Evolutionary conservation across 2,113 vertebrate genomes (phyloP), one percentile per base, ranked within the genome.

Genomic region (Platichthys flesus): DNA sequence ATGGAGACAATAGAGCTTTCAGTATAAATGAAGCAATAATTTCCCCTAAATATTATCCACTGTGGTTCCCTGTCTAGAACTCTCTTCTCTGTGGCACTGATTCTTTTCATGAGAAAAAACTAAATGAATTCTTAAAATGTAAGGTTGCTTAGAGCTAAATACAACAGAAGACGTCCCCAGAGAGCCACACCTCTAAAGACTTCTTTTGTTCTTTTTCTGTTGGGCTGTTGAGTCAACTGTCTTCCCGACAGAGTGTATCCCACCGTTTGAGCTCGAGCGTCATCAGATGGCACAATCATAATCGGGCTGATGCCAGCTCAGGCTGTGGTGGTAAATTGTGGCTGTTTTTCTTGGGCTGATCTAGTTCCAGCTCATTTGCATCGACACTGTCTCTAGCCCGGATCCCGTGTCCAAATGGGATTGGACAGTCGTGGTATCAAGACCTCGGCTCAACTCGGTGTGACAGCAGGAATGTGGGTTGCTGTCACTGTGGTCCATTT

Each of bases 201-300:
- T 87, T 71, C 54, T 78, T 57, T 79, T 45, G 35, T 37, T 37
- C 35, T 37, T 9, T 13, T 42, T 42, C 12, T 13, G 40, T 42
- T 42, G 13, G 3, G 40, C 40, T 42, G 40, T 13, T 20, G 20
- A 63, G 6, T 71, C 51, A 67, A 47, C 74, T 35, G 12, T 51
- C 24, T 42, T 70, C 40, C 47, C 1, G 7, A 45, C 45, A 64
- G 76, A 79, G 72, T 67, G 4, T 37, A 74, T 74, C 70, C 35
- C 58, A 16, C 57, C 6, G 14, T 71, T 84, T 76, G 56, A 63
- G 21, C 62, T 77, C 47, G 67, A 45, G 81, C 78, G 58, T 57
- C 82, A 81, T 90, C 73, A 85, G 63, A 81, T 73, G 78, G 75
- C 70, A 70, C 40, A 37, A 54, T 86, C 72, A 86, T 86, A 66